Base-by-base conservation (phyloP, 2,797 vertebrate species). In the Propithecus perrieri region DNA sequence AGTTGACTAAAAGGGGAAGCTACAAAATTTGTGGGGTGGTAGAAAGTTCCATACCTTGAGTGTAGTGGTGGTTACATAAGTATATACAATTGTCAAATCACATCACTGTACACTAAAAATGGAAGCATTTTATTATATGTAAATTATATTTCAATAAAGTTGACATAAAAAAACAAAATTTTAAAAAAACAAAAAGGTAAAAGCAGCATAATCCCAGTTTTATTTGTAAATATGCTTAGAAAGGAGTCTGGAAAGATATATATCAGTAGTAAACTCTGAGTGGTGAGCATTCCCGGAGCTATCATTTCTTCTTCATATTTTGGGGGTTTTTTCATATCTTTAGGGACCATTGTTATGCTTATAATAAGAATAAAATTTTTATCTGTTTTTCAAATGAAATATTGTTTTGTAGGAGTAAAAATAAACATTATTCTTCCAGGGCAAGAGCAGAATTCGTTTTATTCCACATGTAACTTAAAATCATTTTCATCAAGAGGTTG, bases 371-470 rank as follows among this genome's bases (percentile, higher is more conserved):
- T 28, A 85, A 46, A 6, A 13, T 7, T 26, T 41, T 59, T 69
- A 2, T 79, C 50, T 85, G 5, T 63, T 84, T 57, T 15, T 78
- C 91, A 38, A 90, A 76, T 41, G 43, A 79, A 84, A 35, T 4
- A 69, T 48, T 38, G 48, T 9, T 95, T 57, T 79, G 41, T 46
- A 75, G 75, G 30, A 50, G 72, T 90, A 76, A 95, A 80, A 96
- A 43, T 78, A 55, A 91, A 75, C 38, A 59, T 15, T 72, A 3
- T 87, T 89, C 57, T 83, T 33, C 67, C 48, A 35, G 7, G 65
- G 4, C 38, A 79, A 93, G 57, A 74, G 38, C 11, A 41, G 38
- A 87, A 35, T 57, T 86, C 7, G 4, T 65, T 95, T 81, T 92
- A 53, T 65, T 55, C 48, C 35, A 24, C 8, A 5, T 8, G 41